These are phyloP conservation scores for Alentia gelatinosa DNA, from an alignment of 2,888 invertebrate species.

Conservation along the genomic window DNA sequence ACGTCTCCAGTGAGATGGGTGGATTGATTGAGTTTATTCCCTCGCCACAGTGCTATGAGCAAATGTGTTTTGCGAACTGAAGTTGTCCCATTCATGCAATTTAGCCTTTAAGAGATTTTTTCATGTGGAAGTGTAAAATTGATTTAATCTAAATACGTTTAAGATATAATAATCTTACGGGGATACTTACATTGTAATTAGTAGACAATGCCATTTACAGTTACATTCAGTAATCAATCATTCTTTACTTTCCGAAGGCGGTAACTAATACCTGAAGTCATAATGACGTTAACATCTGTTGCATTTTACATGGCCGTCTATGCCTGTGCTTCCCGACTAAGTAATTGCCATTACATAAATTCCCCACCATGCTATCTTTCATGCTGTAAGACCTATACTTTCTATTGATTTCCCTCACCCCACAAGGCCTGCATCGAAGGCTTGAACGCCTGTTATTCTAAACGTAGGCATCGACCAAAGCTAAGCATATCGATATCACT, in stretches of 20 bases:
- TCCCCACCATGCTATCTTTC: not conserved
- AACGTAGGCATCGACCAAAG: not conserved
- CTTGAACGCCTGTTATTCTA: not conserved
- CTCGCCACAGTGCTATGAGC: not conserved
- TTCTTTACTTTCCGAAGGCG: too few relatives aligned
- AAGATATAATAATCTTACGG: too few relatives aligned
- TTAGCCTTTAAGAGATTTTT: too few relatives aligned
- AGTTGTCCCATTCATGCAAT: not conserved
- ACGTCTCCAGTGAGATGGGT: not conserved
- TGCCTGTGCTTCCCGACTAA: not conserved
- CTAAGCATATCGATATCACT: not conserved
- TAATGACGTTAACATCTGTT: not conserved
- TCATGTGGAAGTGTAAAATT: too few relatives aligned
- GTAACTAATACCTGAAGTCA: too few relatives aligned
- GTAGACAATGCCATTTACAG: too few relatives aligned
- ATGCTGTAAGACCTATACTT: not conserved
- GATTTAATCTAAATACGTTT: too few relatives aligned
- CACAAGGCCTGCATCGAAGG: not conserved
- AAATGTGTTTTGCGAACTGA: too few relatives aligned
- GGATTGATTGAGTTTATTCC: not conserved
- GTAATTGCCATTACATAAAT: not conserved
- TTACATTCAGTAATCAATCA: too few relatives aligned
- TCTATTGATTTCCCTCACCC: not conserved
- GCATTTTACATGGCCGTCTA: not conserved
- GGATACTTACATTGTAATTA: too few relatives aligned